Base-by-base conservation (phyloP, 2,888 invertebrate species). In the Acleris cristana region DNA sequence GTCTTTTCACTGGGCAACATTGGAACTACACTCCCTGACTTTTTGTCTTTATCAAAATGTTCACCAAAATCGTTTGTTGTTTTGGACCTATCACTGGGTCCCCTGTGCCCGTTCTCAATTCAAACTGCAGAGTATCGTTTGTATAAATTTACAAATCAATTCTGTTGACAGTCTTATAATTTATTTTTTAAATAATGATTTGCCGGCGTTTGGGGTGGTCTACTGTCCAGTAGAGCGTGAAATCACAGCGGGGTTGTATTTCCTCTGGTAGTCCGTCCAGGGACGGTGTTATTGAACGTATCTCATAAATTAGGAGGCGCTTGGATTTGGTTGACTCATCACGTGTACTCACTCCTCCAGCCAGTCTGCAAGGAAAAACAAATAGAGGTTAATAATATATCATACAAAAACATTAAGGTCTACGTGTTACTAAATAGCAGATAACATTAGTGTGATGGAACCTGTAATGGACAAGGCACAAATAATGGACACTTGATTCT, bases 271-370 rank as follows among this genome's bases (percentile, higher is more conserved):
- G 73, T 72, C 80, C 74, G 48, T 23, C 57, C 71, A 65, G 52
- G 75, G 79, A 76, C 75, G 78, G 79, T 73, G 57, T 77, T 70
- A 72, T 71, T 76, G 73, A 72, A 74, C 76, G 73, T 75, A 79
- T 74, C 80, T 79, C 79, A 74, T 81, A 82, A 79, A 78, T 76
- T 76, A 76, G 81, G 76, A 78, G 80, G 79, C 78, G 84, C 79
- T 73, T 71, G 76, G 74, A 75, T 81, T 79, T 78, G 79, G 81
- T 85, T 86, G 86, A 90, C 94, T 95, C 96, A 97, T 97, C 97
- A 97, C 96, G 97, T 97, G 93, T 97, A 97, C 92, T 97, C 97
- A 83, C 97, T 96, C 93, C 97, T 95, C 97, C 97, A 97, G 84
- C 97, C 96, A 89, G 96, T 96, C 97, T 97, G 95, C 70, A 95